Percentiles rank a stretch among this genome's conserved stretches.
These are phyloP conservation scores for Tethya wilhelma DNA, from an alignment of 37 sponge, comb jelly and placozoan species.

Conservation along the genomic window DNA sequence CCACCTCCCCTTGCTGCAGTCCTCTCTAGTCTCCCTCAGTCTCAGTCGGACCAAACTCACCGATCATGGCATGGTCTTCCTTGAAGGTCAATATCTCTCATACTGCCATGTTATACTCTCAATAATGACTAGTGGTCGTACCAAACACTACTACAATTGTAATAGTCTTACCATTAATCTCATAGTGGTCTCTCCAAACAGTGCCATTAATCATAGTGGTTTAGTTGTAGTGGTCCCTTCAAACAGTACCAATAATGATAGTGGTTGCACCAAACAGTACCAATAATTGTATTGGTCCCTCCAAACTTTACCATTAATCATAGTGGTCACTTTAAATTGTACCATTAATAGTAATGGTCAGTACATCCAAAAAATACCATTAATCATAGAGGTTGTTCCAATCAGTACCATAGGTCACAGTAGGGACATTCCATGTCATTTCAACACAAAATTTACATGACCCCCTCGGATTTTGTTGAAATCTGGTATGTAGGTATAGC, in stretches of 20 bases:
- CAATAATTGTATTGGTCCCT: neutral
- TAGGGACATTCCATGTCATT: too few relatives aligned
- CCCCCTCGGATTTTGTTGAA: too few relatives aligned
- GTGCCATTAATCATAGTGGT: neutral
- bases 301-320: too few relatives aligned
- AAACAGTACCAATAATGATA: neutral
- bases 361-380: too few relatives aligned
- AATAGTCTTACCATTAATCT: neutral
- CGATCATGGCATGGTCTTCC: constrained; percentile 50
- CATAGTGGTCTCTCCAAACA: too few relatives aligned
- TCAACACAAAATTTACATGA: too few relatives aligned
- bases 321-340: neutral
- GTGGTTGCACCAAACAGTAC: neutral
- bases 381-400: too few relatives aligned
- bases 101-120: neutral
- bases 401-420: too few relatives aligned
- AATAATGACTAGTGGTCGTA: neutral
- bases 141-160: neutral
- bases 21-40: constrained; percentile 30
- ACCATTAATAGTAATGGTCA: neutral
- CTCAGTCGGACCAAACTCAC: constrained; percentile 62
- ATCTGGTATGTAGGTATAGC: too few relatives aligned
- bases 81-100: constrained; percentile 16
- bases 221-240: neutral
- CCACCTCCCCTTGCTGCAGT: constrained; percentile 24